These are phyloP conservation scores for Gobiocypris rarus DNA, from an alignment of 2,113 vertebrate genomes.

Conservation along the genomic window DNA sequence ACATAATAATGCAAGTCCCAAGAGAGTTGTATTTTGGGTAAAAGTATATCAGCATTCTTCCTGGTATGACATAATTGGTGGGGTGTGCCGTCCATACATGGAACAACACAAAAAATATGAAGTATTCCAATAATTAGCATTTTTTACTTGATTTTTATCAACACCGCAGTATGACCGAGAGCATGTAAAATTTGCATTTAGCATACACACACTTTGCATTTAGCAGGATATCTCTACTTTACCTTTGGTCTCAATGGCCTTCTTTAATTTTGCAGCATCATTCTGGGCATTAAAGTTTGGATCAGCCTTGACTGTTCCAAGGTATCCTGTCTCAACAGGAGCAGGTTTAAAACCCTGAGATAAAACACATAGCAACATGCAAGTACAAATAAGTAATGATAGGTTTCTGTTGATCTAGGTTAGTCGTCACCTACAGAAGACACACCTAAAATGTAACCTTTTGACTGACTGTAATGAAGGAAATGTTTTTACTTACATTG, in stretches of 20 bases:
- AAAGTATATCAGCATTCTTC: background rate
- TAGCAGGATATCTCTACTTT: background rate
- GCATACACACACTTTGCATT: too few species aligned
- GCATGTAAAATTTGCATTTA: background rate
- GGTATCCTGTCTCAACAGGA: conserved; percentile 54
- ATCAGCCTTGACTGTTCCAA: conserved; percentile 75
- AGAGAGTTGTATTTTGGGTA: background rate
- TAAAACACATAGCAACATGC: background rate
- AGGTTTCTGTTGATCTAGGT: background rate
- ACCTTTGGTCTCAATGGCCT: conserved; percentile 85
- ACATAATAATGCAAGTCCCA: background rate
- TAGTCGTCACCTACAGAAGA: background rate
- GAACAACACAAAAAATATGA: background rate
- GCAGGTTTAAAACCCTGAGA: conserved; percentile 55
- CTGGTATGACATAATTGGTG: background rate
- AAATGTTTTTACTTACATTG: background rate
- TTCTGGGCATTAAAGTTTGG: conserved; percentile 79
- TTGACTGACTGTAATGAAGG: background rate
- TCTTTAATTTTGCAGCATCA: conserved; percentile 81
- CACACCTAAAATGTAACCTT: background rate
- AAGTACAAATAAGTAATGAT: background rate
- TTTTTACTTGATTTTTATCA: background rate
- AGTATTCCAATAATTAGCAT: background rate
- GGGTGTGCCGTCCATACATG: background rate
- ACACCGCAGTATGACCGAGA: background rate